phyloP scores from a whole-genome alignment of 1,140 invertebrate genomes.

The Trichoplusia ni region DNA sequence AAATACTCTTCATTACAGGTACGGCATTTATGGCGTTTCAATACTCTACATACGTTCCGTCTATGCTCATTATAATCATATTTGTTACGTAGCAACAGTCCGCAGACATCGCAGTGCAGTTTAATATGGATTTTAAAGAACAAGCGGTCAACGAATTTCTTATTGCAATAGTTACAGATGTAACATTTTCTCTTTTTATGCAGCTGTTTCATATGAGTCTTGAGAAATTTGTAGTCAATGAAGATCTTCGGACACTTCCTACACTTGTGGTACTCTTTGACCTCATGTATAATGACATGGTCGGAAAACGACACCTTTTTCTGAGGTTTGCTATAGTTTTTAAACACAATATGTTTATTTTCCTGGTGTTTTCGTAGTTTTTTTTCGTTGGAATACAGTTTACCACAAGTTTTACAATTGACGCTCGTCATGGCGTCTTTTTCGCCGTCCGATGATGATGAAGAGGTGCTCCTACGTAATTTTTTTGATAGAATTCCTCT shows the following conservation, averaged over 20 bases:
- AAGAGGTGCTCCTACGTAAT: not conserved
- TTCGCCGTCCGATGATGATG: constrained; percentile 29
- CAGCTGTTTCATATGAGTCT: constrained; percentile 56
- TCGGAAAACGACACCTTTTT: constrained; percentile 72
- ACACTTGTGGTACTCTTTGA: constrained; percentile 66
- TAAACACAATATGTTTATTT: constrained; percentile 64
- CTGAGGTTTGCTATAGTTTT: constrained; percentile 42
- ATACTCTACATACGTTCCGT: constrained; percentile 45
- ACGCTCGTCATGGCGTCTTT: constrained; percentile 34
- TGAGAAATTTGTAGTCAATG: constrained; percentile 55
- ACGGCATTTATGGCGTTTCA: constrained; percentile 59
- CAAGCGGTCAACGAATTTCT: constrained; percentile 64
- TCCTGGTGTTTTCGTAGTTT: constrained; percentile 58
- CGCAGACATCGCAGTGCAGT: constrained; percentile 64
- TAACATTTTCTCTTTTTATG: constrained; percentile 74
- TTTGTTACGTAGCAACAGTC: constrained; percentile 51
- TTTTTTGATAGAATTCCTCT: constrained; percentile 31
- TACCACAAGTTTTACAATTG: constrained; percentile 63
- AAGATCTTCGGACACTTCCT: constrained; percentile 68
- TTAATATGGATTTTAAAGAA: constrained; percentile 74
- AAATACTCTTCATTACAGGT: constrained; percentile 55
- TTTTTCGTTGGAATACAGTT: constrained; percentile 53
- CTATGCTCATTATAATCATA: constrained; percentile 51
- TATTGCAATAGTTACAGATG: constrained; percentile 68
- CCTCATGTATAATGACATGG: constrained; percentile 60